A percentile compares a stretch with the other conserved stretches of the same genome.
Conservation (phyloP, 2,888 invertebrate genomes). For the Empis livida region DNA sequence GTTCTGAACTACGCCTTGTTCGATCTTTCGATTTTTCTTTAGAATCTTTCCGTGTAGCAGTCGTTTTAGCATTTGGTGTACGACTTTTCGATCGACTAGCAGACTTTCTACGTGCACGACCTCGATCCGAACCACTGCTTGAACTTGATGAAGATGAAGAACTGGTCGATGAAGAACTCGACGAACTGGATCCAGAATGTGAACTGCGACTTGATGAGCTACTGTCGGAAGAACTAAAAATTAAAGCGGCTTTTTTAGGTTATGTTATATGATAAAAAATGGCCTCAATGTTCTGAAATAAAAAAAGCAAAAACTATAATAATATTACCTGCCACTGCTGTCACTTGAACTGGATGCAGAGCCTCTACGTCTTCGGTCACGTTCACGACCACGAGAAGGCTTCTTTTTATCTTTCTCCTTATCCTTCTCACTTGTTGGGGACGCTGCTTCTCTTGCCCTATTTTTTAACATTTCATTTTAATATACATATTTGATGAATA, state of each 20-base stretch:
- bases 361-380: constrained; percentile 36
- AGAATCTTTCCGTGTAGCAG: constrained; percentile 24
- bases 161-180: constrained; percentile 41
- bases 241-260: neutral
- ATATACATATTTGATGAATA: too few species aligned
- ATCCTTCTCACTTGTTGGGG: constrained; percentile 47
- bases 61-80: constrained; percentile 26
- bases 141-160: constrained; percentile 51
- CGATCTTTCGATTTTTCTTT: constrained; percentile 11
- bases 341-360: constrained; percentile 72
- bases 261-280: neutral
- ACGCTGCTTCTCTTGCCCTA: constrained; percentile 40
- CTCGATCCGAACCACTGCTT: constrained; percentile 50
- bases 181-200: constrained; percentile 61
- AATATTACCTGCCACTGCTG: constrained; percentile 57
- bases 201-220: constrained; percentile 64
- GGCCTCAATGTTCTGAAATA: neutral
- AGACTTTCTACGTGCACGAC: constrained; percentile 48
- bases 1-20: constrained; percentile 9
- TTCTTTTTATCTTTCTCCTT: constrained; percentile 43
- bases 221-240: constrained; percentile 58
- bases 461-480: too few species aligned
- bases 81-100: constrained; percentile 34
- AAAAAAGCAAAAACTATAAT: constrained; percentile 29
- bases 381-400: constrained; percentile 22